A percentile compares a stretch with the other conserved stretches of the same genome.
Conservation (phyloP, 2,113 vertebrate genomes). For the Grallaria varia region DNA sequence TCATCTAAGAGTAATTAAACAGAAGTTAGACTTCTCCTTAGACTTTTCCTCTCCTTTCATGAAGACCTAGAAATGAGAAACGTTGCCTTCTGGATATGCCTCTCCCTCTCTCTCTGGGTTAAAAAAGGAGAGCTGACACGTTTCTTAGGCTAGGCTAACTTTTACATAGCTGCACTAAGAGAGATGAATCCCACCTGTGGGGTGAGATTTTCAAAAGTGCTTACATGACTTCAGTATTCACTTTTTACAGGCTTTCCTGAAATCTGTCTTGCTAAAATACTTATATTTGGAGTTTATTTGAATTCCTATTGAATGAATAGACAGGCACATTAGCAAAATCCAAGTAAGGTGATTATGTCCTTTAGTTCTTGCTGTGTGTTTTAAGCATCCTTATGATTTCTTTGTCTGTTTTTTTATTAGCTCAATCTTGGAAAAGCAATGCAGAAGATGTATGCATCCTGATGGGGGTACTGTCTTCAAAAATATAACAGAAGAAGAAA, state of each 20-base stretch:
- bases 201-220: not conserved
- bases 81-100: not conserved
- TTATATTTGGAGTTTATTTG: not conserved
- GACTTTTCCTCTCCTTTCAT: not conserved
- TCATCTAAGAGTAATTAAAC: not conserved
- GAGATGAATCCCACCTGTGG: not conserved
- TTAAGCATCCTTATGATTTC: not conserved
- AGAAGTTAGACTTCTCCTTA: not conserved
- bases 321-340: not conserved
- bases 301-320: not conserved
- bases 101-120: not conserved
- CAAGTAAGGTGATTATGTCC: not conserved
- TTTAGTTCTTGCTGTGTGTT: not conserved
- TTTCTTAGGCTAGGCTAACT: not conserved
- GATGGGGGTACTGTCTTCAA: not conserved
- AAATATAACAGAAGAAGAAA: not conserved
- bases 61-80: not conserved
- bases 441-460: not conserved
- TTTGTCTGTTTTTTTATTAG: not conserved
- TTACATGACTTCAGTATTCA: not conserved
- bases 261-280: not conserved
- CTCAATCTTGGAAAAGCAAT: not conserved
- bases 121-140: not conserved
- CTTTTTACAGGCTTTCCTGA: not conserved
- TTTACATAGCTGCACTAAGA: not conserved